phyloP scores from a whole-genome alignment of 1,140 invertebrate species.

The Ceratitis capitata region DNA sequence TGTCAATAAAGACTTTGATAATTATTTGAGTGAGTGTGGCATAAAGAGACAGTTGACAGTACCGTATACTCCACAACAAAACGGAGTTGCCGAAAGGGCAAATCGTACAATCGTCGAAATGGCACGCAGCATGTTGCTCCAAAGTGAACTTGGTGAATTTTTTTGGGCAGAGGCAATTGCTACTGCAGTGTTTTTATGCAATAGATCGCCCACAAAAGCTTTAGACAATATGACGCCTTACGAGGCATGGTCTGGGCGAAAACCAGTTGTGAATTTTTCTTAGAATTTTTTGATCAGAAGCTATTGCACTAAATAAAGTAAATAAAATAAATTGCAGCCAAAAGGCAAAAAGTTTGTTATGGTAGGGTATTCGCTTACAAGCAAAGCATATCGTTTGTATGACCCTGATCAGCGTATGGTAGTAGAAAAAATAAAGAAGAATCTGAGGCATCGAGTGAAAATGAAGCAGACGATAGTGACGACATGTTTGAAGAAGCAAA shows the following conservation, averaged over 20 bases:
- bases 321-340: slow-evolving; percentile 2
- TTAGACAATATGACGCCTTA: background rate
- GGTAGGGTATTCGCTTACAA: slow-evolving; percentile 5
- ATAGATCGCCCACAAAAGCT: slow-evolving; percentile 32
- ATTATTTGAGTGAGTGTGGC: slow-evolving; percentile 9
- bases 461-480: background rate
- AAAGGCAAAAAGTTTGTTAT: slow-evolving; percentile 9
- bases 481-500: background rate
- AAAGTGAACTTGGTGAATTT: slow-evolving; percentile 53
- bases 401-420: background rate
- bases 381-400: slow-evolving; percentile 30
- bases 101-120: slow-evolving; percentile 49
- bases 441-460: background rate
- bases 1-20: slow-evolving; percentile 39
- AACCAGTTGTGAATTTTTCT: slow-evolving; percentile 28
- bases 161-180: slow-evolving; percentile 67
- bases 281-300: background rate
- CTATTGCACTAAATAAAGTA: background rate
- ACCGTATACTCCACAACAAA: slow-evolving; percentile 59
- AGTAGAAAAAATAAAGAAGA: background rate
- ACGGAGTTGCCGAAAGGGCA: slow-evolving; percentile 59
- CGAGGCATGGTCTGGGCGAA: background rate
- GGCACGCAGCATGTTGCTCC: slow-evolving; percentile 55
- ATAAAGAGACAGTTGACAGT: slow-evolving; percentile 49
- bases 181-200: slow-evolving; percentile 59